Evolutionary conservation across 2,113 vertebrate species (phyloP), one percentile per base, ranked within the genome.

Genomic region (Colossoma macropomum): DNA sequence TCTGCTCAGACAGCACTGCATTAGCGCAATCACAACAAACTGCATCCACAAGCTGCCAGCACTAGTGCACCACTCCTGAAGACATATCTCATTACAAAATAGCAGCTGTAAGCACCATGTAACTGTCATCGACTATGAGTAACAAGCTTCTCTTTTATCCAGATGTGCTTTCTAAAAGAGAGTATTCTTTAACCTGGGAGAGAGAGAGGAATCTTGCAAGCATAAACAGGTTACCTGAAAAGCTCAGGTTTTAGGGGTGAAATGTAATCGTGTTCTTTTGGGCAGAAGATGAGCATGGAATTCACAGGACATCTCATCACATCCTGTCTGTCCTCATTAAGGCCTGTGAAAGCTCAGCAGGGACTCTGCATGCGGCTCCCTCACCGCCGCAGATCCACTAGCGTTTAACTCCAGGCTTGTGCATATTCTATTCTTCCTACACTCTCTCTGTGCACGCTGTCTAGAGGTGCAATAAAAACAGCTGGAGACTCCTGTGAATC

Each of bases 401-500:
- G 45, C 69, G 50, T 68, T 74, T 38, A 59, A 16, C 50, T 23
- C 63, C 28, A 66, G 38, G 62, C 79, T 78, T 68, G 32, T 32
- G 60, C 28, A 66, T 69, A 32, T 32, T 52, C 74, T 25, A 23
- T 77, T 69, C 19, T 65, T 38, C 15, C 54, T 28, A 32, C 30
- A 63, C n/a, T 19, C 54, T 45, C n/a, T 59, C 66, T 32, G 11
- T 12, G 66, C 2, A 25, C 75, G 11, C 56, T 56, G 32, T 48
- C 41, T 71, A 28, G 81, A 60, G 54, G 48, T 30, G 32, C n/a
- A 34, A 34, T 8, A 69, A 62, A 10, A 82, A 76, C 81, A 69
- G 73, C 73, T 82, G 81, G 81, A 77, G 68, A 70, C 52, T 45
- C 70, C 62, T 75, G 71, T 81, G 80, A 81, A 76, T 69, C 81